Conservation (phyloP, 2,797 vertebrate genomes). For the Hybognathus amarus region DNA sequence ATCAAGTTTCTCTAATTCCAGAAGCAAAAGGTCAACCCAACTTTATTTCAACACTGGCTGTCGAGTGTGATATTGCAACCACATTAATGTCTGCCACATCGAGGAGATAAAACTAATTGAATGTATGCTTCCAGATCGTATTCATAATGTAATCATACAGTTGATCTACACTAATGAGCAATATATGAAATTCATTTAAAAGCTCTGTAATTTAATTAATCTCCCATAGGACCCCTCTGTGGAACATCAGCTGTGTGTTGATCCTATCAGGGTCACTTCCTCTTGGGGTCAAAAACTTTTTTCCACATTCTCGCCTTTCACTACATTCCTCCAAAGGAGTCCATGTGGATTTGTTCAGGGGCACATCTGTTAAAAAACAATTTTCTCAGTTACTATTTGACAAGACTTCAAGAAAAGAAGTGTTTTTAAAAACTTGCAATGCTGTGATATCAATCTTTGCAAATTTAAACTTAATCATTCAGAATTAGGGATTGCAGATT, state of each 20-base stretch:
- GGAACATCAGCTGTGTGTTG: constrained; percentile 18
- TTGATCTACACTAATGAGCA: constrained; percentile 2
- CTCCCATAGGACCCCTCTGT: background rate
- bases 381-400: constrained; percentile 54
- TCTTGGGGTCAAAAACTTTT: constrained; percentile 53
- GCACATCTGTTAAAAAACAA: constrained; percentile 58
- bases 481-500: constrained; percentile 5
- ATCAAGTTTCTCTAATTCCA: background rate
- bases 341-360: constrained; percentile 59
- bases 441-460: constrained; percentile 43
- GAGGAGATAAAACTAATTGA: background rate
- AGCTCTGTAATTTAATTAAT: constrained; percentile 7
- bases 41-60: background rate
- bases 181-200: background rate
- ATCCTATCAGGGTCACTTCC: constrained; percentile 27
- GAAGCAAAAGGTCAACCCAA: constrained; percentile 7
- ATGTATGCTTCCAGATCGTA: background rate
- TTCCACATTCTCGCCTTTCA: constrained; percentile 59
- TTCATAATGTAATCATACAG: background rate
- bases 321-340: constrained; percentile 46
- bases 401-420: constrained; percentile 41
- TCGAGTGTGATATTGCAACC: background rate
- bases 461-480: background rate
- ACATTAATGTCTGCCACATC: constrained; percentile 5
- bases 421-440: constrained; percentile 43